These are phyloP conservation scores for Caenorhabditis auriculariae DNA, from an alignment of 2,888 invertebrate species.

Conservation along the genomic window DNA sequence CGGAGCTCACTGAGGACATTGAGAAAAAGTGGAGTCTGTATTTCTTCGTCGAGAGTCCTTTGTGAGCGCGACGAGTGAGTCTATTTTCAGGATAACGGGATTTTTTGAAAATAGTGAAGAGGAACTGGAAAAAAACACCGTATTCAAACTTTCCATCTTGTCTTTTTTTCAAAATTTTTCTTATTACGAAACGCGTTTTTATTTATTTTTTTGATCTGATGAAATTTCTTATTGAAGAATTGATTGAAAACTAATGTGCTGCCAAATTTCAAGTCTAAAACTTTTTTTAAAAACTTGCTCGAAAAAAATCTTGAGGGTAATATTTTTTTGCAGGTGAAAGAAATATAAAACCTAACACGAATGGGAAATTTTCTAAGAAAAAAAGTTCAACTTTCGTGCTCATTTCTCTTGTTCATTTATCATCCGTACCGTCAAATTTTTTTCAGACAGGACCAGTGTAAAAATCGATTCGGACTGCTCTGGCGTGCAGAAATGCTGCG, in stretches of 20 bases:
- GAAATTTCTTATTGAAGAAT: too few species aligned
- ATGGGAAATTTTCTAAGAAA: neutral
- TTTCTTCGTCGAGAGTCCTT: constrained; percentile 19
- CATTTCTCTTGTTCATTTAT: neutral
- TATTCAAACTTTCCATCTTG: too few species aligned
- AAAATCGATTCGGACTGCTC: constrained; percentile 51
- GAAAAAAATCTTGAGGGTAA: too few species aligned
- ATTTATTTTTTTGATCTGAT: too few species aligned
- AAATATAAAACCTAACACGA: too few species aligned
- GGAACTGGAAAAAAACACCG: neutral
- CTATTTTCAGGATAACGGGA: too few species aligned
- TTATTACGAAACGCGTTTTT: too few species aligned
- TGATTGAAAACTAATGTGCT: too few species aligned
- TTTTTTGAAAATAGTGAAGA: neutral
- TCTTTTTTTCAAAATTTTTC: too few species aligned
- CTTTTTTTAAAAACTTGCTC: too few species aligned
- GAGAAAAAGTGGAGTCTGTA: constrained; percentile 22
- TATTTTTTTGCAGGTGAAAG: too few species aligned
- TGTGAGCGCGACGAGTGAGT: constrained; percentile 23
- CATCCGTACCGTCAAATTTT: neutral
- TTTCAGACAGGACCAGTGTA: neutral
- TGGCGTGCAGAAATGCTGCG: constrained; percentile 57
- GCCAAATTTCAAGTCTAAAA: too few species aligned
- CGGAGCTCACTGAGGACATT: constrained; percentile 20
- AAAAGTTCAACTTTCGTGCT: neutral